phyloP scores from a whole-genome alignment of 2,888 invertebrate species.

The Neoitamus cyanurus region DNA sequence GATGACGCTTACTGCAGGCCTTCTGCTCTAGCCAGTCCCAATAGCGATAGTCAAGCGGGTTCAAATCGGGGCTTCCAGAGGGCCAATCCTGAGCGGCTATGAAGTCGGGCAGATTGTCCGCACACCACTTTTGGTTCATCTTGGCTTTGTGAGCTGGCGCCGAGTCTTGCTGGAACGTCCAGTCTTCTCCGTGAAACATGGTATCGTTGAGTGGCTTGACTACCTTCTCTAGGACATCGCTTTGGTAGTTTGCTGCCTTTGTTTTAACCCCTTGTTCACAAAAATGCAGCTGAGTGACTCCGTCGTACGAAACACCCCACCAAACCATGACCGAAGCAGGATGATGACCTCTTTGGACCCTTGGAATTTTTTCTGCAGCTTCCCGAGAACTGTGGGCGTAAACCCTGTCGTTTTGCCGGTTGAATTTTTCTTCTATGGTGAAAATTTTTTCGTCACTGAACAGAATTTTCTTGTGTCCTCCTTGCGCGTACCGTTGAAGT shows the following conservation, averaged over 20 bases:
- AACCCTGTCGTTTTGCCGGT: constrained; percentile 52
- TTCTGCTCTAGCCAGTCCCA: too few relatives aligned
- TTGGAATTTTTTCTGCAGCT: not conserved
- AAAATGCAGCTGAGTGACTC: constrained; percentile 54
- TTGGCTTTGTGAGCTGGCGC: too few relatives aligned
- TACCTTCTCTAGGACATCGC: constrained; percentile 11
- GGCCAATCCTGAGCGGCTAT: not conserved
- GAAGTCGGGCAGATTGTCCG: not conserved
- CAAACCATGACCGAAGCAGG: constrained; percentile 54
- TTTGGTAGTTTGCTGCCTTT: constrained; percentile 51
- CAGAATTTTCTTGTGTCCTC: constrained; percentile 48
- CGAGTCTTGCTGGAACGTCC: too few relatives aligned
- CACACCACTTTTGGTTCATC: not conserved
- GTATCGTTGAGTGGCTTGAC: not conserved
- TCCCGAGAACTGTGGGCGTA: constrained; percentile 48
- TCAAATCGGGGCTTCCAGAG: not conserved
- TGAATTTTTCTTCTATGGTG: constrained; percentile 53
- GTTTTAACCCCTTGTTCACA: constrained; percentile 54
- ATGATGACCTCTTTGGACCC: constrained; percentile 7
- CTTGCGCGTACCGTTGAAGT: not conserved
- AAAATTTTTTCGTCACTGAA: constrained; percentile 54
- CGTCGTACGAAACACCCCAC: constrained; percentile 53
- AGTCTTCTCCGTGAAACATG: too few relatives aligned
- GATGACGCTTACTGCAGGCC: too few relatives aligned
- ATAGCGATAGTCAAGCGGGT: too few relatives aligned